These are phyloP conservation scores for Pluvialis apricaria DNA, from an alignment of 2,113 vertebrate genomes.

Conservation along the genomic window DNA sequence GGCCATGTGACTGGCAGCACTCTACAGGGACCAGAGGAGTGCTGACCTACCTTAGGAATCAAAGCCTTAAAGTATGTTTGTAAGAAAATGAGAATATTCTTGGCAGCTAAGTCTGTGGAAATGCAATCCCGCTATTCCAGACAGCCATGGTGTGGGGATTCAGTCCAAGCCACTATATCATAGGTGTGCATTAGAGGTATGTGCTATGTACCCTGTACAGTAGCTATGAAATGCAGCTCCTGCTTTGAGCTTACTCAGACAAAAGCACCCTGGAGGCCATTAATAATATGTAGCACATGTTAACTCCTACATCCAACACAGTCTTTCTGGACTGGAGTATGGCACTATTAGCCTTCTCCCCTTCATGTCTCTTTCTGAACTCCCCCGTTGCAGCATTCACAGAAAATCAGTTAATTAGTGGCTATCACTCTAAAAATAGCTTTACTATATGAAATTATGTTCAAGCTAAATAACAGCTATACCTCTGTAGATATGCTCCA, in stretches of 20 bases:
- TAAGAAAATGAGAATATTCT: not conserved
- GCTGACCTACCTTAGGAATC: not conserved
- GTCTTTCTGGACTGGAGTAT: not conserved
- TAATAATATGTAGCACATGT: not conserved
- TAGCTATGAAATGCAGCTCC: not conserved
- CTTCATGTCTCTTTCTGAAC: not conserved
- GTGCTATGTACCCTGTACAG: not conserved
- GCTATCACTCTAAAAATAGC: not conserved
- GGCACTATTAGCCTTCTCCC: not conserved
- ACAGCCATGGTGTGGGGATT: not conserved
- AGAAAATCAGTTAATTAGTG: not conserved
- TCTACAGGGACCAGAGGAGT: not conserved
- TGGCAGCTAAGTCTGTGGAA: not conserved
- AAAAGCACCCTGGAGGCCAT: not conserved
- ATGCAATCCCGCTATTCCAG: not conserved
- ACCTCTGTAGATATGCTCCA: rapidly evolving
- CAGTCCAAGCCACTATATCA: not conserved
- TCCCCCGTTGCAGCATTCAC: not conserved
- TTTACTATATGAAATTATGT: not conserved
- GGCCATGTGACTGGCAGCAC: rapidly evolving
- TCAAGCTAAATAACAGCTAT: not conserved
- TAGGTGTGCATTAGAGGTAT: not conserved
- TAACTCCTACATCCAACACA: not conserved
- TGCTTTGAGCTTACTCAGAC: not conserved
- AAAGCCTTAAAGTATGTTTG: not conserved